These are phyloP conservation scores for Acridotheres tristis DNA, from an alignment of 2,797 vertebrate genomes.

Conservation along the genomic window DNA sequence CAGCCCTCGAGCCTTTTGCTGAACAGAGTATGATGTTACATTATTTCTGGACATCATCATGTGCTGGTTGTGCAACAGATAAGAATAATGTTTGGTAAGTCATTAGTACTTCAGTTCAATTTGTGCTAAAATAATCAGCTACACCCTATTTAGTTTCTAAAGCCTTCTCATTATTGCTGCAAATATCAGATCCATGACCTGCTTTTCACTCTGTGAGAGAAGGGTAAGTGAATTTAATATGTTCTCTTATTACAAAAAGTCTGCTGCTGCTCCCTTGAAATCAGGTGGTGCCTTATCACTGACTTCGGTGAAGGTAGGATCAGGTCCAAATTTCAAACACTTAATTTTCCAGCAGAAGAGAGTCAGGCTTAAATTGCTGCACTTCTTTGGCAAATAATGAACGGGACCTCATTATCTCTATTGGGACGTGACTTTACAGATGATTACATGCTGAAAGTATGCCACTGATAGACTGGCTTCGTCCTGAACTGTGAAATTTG, in stretches of 20 bases:
- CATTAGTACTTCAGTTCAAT: constrained; percentile 57
- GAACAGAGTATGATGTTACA: not conserved
- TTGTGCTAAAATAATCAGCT: constrained; percentile 67
- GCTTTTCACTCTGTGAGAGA: constrained; percentile 48
- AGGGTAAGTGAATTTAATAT: constrained; percentile 47
- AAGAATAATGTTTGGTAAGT: constrained; percentile 54
- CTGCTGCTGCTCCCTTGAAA: not conserved
- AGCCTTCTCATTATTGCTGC: constrained; percentile 54
- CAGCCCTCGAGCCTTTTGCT: not conserved
- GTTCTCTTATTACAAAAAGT: not conserved
- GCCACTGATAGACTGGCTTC: constrained; percentile 23
- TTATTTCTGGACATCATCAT: constrained; percentile 49
- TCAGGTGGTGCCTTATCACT: not conserved
- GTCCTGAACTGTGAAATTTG: constrained; percentile 45
- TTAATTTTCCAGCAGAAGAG: constrained; percentile 27
- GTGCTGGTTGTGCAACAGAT: constrained; percentile 48
- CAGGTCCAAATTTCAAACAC: constrained; percentile 38
- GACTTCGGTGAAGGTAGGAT: constrained; percentile 26
- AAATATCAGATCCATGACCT: constrained; percentile 54
- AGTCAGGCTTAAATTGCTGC: constrained; percentile 20
- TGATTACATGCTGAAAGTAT: constrained; percentile 47
- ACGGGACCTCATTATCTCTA: constrained; percentile 57
- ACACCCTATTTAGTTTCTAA: constrained; percentile 62
- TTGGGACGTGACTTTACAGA: constrained; percentile 60
- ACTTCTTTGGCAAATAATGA: constrained; percentile 53